Evolutionary conservation across 2,888 invertebrate genomes (phyloP), one percentile per base, ranked within the genome.

Genomic region (Ormyrus rosae): DNA sequence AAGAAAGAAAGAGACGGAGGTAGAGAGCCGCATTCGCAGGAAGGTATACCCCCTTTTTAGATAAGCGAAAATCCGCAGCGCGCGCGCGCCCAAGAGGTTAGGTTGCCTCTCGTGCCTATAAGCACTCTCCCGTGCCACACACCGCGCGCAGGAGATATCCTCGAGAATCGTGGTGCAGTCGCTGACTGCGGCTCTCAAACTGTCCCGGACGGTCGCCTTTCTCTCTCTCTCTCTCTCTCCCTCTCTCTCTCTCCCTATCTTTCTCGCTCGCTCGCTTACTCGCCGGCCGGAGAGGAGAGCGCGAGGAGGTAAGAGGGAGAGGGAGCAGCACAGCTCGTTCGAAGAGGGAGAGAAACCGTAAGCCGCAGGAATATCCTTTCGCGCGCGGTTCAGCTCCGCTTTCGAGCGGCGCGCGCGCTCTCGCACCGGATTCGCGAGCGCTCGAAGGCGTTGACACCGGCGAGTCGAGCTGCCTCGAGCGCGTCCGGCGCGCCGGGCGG

Each of bases 111-210:
- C 6, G 13, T 7, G n/a, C 46, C 46, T 34, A 11, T 10, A 46
- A 55, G 34, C 9, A 58, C 72, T 51, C 60, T 19, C 34, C 6
- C 46, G 11, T 34, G 70, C 19, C n/a, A 13, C 7, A n/a, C 48
- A 50, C 46, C 68, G 46, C 64, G 46, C 73, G 65, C 80, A 64
- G 68, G 60, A 71, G 67, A 78, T 81, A 79, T 78, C 79, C 79
- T 81, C 81, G 77, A 67, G 81, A 84, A 79, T 84, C 88, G 89
- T 87, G 87, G 87, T 88, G 90, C 88, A 88, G 88, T 86, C 88
- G 89, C 83, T 87, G 90, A 89, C 90, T 90, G 90, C 90, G 87
- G 85, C 87, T 89, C 84, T 86, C 86, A 83, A 88, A 90, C 90
- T 90, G 90, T 86, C 87, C 87, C 86, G 89, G 86, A 88, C 87